Evolutionary conservation across 2,888 invertebrate species (phyloP).

Genomic region (Agonum fuliginosum): DNA sequence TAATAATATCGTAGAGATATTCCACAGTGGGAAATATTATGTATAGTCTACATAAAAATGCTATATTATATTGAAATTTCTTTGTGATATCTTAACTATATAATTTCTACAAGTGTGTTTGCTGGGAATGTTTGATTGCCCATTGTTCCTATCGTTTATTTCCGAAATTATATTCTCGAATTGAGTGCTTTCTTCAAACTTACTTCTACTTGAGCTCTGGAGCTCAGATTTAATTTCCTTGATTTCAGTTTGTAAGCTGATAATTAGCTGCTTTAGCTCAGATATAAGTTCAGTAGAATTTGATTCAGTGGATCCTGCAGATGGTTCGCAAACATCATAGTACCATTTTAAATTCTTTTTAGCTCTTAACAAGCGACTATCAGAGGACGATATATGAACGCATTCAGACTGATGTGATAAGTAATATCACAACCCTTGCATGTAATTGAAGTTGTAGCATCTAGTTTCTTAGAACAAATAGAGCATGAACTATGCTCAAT

Average conservation of each 20-base stretch:
- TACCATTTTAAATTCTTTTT: not conserved
- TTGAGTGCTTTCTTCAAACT: not conserved
- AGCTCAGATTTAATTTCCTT: not conserved
- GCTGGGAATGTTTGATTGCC: not conserved
- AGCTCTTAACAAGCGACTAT: not conserved
- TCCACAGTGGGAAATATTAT: too few species aligned
- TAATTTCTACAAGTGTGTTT: too few species aligned
- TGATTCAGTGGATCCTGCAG: not conserved
- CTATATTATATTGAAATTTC: too few species aligned
- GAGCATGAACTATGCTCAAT: not conserved
- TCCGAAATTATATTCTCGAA: not conserved
- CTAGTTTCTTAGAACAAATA: not conserved
- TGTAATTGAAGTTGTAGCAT: not conserved
- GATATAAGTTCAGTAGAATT: not conserved
- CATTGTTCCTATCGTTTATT: not conserved
- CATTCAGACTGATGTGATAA: not conserved
- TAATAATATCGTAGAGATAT: too few species aligned
- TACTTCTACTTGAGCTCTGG: not conserved
- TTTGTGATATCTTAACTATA: too few species aligned
- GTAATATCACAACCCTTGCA: not conserved
- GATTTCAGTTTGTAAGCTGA: not conserved
- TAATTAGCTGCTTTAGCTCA: not conserved
- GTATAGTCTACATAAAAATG: too few species aligned
- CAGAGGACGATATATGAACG: not conserved
- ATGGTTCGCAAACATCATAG: not conserved